A percentile compares a stretch with the other conserved stretches of the same genome.
Conservation (phyloP, 1,140 invertebrate species). For the Meloidogyne floridensis region DNA sequence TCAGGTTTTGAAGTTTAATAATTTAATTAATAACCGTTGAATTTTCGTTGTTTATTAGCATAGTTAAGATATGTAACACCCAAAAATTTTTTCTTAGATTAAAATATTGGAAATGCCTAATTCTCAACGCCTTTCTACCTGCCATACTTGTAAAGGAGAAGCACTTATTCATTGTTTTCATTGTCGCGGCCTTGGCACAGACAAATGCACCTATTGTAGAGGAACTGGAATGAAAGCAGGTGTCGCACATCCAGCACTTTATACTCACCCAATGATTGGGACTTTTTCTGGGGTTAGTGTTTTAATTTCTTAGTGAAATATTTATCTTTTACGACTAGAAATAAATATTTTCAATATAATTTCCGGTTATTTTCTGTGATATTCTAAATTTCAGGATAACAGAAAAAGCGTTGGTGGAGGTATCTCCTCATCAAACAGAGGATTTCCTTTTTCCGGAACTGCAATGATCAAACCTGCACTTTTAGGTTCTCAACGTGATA, state of each 20-base stretch:
- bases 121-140: conserved; percentile 47
- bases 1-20: conserved; percentile 43
- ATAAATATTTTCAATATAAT: no score
- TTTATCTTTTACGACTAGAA: no score
- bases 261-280: conserved; percentile 65
- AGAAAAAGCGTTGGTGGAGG: conserved; percentile 1
- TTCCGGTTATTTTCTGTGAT: no score
- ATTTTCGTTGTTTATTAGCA: no score
- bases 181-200: conserved; percentile 61
- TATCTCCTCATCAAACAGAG: conserved; percentile 49
- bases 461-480: conserved; percentile 58
- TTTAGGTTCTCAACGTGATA: conserved; percentile 38
- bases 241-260: conserved; percentile 65
- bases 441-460: conserved; percentile 56
- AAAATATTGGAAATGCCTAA: conserved; percentile 64
- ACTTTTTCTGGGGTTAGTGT: conserved; percentile 60
- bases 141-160: conserved; percentile 57
- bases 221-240: conserved; percentile 66
- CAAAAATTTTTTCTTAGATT: conserved; percentile 41
- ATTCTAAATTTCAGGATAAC: background rate
- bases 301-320: background rate
- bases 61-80: no score
- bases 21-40: no score
- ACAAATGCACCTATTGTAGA: conserved; percentile 64
- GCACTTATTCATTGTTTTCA: conserved; percentile 64